Evolutionary conservation across 2,113 vertebrate species (phyloP).

Genomic region (Myodes glareolus): DNA sequence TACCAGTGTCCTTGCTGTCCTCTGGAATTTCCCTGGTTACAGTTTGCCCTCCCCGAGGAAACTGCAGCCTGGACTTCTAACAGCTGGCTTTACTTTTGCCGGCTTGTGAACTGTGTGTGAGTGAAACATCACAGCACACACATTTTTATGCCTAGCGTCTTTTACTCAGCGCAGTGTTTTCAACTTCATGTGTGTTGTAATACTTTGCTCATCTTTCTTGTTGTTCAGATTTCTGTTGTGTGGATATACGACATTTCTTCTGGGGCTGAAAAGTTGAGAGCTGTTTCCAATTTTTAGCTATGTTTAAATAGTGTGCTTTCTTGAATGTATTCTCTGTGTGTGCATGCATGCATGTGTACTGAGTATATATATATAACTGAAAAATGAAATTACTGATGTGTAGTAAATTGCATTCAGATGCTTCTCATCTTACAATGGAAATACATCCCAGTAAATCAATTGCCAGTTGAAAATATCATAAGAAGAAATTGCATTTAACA

Average conservation of each 20-base stretch:
- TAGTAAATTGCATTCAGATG: neutral
- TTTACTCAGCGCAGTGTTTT: neutral
- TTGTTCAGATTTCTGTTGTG: neutral
- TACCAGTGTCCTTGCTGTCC: neutral
- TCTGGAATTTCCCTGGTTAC: neutral
- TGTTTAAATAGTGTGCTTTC: neutral
- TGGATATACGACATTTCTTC: neutral
- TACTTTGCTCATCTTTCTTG: neutral
- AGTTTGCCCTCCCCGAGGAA: neutral
- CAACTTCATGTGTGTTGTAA: neutral
- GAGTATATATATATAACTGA: neutral
- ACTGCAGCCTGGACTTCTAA: neutral
- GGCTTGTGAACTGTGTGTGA: neutral
- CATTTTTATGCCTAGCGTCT: neutral
- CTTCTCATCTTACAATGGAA: neutral
- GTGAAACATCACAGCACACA: neutral
- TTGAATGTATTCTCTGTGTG: neutral
- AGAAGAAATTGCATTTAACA: neutral
- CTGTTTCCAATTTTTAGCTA: neutral
- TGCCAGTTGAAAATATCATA: neutral
- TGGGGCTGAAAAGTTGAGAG: neutral
- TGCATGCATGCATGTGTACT: neutral
- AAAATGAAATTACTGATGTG: neutral
- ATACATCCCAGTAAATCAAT: neutral
- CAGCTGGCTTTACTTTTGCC: neutral